A percentile compares a stretch with the other conserved stretches of the same genome.
phyloP scores from a whole-genome alignment of 1,140 invertebrate species.

The Helicoverpa zea region DNA sequence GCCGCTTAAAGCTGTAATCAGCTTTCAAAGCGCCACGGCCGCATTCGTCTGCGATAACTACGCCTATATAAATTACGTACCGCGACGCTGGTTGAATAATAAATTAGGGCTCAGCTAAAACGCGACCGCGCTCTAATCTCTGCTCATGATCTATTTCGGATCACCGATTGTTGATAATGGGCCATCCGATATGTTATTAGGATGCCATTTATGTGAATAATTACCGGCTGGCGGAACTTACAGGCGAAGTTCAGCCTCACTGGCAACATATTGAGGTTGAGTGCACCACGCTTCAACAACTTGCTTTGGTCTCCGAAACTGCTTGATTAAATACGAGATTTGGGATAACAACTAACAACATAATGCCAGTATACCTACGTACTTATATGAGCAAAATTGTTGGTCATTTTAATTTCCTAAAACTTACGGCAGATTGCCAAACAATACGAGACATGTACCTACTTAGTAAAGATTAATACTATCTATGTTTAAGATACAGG shows the following conservation, averaged over 20 bases:
- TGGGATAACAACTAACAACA: background rate
- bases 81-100: constrained; percentile 50
- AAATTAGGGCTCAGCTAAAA: constrained; percentile 46
- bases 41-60: constrained; percentile 51
- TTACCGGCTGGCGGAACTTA: constrained; percentile 17
- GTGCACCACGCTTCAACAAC: constrained; percentile 33
- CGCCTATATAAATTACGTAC: constrained; percentile 50
- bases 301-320: constrained; percentile 31
- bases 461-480: background rate
- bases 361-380: background rate
- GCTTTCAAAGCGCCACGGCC: constrained; percentile 39
- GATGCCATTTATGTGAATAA: constrained; percentile 7
- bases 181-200: constrained; percentile 41
- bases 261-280: constrained; percentile 40
- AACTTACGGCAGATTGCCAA: too few species aligned
- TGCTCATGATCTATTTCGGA: constrained; percentile 46
- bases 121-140: constrained; percentile 40
- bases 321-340: constrained; percentile 40
- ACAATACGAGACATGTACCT: too few species aligned
- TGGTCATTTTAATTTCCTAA: too few species aligned
- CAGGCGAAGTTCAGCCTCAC: constrained; percentile 10
- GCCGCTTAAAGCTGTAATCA: constrained; percentile 41
- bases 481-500: constrained; percentile 5
- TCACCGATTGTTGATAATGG: constrained; percentile 48
- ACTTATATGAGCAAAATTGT: too few species aligned